Base-by-base conservation (phyloP, 1,140 invertebrate species). In the Chironomus striatipennis region DNA sequence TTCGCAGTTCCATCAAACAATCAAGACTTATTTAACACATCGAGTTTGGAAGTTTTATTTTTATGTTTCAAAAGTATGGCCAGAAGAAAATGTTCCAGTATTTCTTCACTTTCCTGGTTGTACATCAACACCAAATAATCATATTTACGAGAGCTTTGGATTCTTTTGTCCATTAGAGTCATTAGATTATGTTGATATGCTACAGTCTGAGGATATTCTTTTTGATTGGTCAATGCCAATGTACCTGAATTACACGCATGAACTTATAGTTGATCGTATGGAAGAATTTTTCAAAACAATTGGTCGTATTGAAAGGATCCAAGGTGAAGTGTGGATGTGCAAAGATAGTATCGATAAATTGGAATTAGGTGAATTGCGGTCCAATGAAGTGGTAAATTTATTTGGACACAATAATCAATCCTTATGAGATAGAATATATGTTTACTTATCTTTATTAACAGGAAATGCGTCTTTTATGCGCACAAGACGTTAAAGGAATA, bases 1-100 rank as follows among this genome's bases (percentile, higher is more conserved):
- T 78, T 88, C 87, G 34, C 85, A 93, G 91, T 93, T 94, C 86
- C 92, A 94, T 86, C 91, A 93, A 85, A 93, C 92, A 78, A 86
- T 94, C 82, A 87, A 91, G 85, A 94, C 92, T 84, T 93, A 90
- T 86, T 87, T 92, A 82, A 89, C 89, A 84, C 91, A 94, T 84
- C 88, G 88, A 80, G 90, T 94, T 82, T 93, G 91, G 91, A 89
- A 93, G 79, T 94, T 94, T 85, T 86, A 92, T 85, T 93, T 93
- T 86, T 94, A 94, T 87, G 90, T 94, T 79, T 88, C 90, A 79
- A 92, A 93, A 83, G 88, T 86, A 82, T 94, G 91, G 91, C 92
- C 91, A 34, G 89, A 92, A 21, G 65, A 70, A 1, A 57, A 57
- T 12, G 12, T n/a, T 78, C 89, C 90, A 75, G 89, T 94, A 79